phyloP scores from a whole-genome alignment of 2,113 vertebrate species.

The Axis porcinus region DNA sequence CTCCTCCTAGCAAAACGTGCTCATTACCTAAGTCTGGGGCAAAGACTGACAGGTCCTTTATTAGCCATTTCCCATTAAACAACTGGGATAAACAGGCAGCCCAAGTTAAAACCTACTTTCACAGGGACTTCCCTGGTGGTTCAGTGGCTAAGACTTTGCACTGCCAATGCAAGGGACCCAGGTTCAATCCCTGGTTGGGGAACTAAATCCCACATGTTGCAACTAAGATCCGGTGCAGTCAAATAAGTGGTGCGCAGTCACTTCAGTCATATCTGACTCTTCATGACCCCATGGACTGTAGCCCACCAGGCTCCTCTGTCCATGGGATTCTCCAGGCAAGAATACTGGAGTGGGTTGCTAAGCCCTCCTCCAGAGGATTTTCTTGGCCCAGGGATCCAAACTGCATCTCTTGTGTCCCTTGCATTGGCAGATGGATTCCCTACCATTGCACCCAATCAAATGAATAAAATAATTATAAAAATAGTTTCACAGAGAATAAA shows the following conservation, averaged over 20 bases:
- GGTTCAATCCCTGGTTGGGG: neutral
- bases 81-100: neutral
- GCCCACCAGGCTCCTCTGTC: neutral
- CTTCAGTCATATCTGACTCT: neutral
- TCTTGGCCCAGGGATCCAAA: neutral
- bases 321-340: neutral
- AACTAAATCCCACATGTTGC: neutral
- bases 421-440: neutral
- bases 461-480: neutral
- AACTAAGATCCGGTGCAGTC: neutral
- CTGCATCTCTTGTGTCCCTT: neutral
- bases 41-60: neutral
- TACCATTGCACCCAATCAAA: neutral
- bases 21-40: neutral
- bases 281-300: fast-evolving
- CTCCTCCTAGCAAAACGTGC: neutral
- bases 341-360: neutral
- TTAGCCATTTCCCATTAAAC: neutral
- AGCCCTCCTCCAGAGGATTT: neutral
- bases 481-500: neutral
- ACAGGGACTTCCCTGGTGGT: neutral
- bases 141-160: neutral
- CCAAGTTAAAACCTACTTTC: neutral
- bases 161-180: neutral
- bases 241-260: neutral